A percentile compares a stretch with the other conserved stretches of the same genome.
Conservation (phyloP, 2,797 vertebrate genomes). For the Micromesistius poutassou region DNA sequence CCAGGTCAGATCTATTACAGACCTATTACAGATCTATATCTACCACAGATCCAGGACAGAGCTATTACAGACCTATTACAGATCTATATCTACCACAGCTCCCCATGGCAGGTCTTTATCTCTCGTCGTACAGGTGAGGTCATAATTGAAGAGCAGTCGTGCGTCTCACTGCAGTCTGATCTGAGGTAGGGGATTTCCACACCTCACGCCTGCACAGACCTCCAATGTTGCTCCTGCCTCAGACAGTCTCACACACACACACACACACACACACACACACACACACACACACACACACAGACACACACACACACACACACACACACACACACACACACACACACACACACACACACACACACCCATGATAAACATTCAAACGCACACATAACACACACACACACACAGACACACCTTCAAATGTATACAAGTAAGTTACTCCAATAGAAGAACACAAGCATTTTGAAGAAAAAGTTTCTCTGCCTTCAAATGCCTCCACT, state of each 20-base stretch:
- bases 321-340: too few relatives aligned
- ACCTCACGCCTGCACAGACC: conserved; percentile 72
- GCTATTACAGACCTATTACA: not conserved
- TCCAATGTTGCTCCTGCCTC: conserved; percentile 60
- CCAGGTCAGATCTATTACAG: too few relatives aligned
- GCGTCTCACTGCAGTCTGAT: conserved; percentile 69
- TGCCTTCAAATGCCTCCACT: not conserved
- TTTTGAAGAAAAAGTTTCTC: not conserved
- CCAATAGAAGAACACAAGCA: not conserved
- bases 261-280: conserved; percentile 25
- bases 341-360: conserved; percentile 19
- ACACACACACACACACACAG: conserved; percentile 24
- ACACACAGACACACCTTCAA: too few relatives aligned
- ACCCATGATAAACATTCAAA: conserved; percentile 7
- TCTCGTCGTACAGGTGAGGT: conserved; percentile 53
- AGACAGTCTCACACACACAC: conserved; percentile 23
- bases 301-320: conserved; percentile 10
- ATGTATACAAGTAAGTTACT: too few relatives aligned
- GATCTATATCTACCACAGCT: not conserved
- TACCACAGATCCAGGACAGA: too few relatives aligned
- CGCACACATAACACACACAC: not conserved
- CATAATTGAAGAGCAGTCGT: conserved; percentile 75
- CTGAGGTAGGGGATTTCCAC: conserved; percentile 83
- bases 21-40: not conserved
- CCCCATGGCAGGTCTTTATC: not conserved